Evolutionary conservation across 2,888 invertebrate species (phyloP), one percentile per base, ranked within the genome.

Genomic region (Unio pictorum): DNA sequence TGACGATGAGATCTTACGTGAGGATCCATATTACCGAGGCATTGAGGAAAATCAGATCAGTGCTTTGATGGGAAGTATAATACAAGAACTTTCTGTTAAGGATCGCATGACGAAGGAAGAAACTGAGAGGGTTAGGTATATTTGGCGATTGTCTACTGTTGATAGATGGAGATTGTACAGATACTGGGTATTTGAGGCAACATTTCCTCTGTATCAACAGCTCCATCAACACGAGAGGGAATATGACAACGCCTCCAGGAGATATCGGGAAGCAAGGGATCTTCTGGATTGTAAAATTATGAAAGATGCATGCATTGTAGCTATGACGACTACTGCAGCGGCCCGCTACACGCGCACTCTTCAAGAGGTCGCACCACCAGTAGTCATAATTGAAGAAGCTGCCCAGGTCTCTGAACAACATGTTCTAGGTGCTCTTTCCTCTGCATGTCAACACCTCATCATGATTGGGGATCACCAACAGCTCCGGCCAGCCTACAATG

Each of bases 391-490:
- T 2, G 96, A 96, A 89, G 97, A 97, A 91, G 96, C 96, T 0
- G 96, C 95, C 0, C 96, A 96, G 91, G 94, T 96, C 0, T 89
- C 96, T 55, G 97, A 97, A 87, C 92, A 94, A 0, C 96, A 96
- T 86, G 93, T 96, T 18, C 91, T 96, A 0, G 93, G 94, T 0
- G 93, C 95, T 0, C 90, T 96, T 23, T 94, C 94, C 0, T 89
- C 92, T 30, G 89, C 93, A 62, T 94, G 95, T 75, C 91, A 96
- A 86, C 96, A 97, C 88, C 92, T 95, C 1, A 94, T 97, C 82
- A 92, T 96, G 18, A 95, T 96, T 74, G 96, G 89, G 62, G 95
- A 96, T 89, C 96, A 96, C 87, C 93, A 94, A 86, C 96, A 96
- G 86, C 91, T 96, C 0, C 91, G 93, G 55, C 96, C 96, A 0